Conservation (phyloP, 2,888 invertebrate species). For the Morpho achilles region DNA sequence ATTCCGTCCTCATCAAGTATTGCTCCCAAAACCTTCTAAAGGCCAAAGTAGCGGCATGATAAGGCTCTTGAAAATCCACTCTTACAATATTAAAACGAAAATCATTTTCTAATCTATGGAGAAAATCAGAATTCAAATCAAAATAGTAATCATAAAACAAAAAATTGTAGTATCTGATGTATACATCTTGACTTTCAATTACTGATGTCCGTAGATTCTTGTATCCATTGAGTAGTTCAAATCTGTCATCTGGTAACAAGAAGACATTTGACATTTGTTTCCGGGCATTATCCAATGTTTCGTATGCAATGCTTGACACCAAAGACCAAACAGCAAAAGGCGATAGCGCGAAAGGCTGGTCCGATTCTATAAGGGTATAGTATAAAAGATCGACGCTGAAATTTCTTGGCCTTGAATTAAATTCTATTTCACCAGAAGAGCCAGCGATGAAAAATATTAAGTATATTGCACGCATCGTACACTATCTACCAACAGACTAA, state of each 20-base stretch:
- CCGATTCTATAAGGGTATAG: constrained; percentile 50
- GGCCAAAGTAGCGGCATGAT: constrained; percentile 51
- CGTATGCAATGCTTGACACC: constrained; percentile 61
- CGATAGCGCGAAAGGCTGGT: constrained; percentile 61
- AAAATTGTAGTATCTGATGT: constrained; percentile 31
- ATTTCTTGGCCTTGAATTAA: constrained; percentile 58
- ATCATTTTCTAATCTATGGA: neutral
- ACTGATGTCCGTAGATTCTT: constrained; percentile 2
- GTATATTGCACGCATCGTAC: neutral
- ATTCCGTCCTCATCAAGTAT: constrained; percentile 36
- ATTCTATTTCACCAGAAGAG: constrained; percentile 39
- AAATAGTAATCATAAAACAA: constrained; percentile 1
- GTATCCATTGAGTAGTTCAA: neutral
- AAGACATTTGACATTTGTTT: constrained; percentile 29
- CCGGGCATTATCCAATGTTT: constrained; percentile 45
- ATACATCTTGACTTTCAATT: constrained; percentile 19
- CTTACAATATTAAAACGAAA: neutral
- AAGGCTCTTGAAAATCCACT: constrained; percentile 38
- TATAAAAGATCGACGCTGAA: constrained; percentile 65
- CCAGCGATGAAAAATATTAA: neutral
- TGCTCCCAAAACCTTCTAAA: constrained; percentile 45
- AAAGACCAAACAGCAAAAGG: constrained; percentile 71
- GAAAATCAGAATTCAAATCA: neutral
- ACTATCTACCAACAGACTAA: too few relatives aligned
- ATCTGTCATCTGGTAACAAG: constrained; percentile 2